Evolutionary conservation across 1,140 invertebrate genomes (phyloP), one percentile per base, ranked within the genome.

Genomic region (Drosophila asahinai): DNA sequence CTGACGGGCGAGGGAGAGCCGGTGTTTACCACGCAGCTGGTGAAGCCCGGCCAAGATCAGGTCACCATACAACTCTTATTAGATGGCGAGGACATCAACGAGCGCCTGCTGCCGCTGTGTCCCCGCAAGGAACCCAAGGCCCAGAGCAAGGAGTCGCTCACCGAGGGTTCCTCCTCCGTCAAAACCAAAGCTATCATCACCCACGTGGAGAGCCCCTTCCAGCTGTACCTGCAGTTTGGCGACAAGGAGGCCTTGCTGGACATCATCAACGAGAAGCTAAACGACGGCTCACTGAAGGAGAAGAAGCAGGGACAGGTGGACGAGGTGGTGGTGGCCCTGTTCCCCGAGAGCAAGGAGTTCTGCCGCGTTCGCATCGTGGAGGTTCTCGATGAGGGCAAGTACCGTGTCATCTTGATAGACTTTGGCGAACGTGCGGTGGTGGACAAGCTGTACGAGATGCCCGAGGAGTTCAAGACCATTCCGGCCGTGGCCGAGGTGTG

Each of bases 331-430:
- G 92, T 83, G 5, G 84, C 77, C 2, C 70, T 83, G 9, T 93
- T 63, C n/a, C 22, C 57, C 3, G 74, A 87, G 3, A 86, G 92
- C 49, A 27, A 54, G 0, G 77, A 87, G 3, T 83, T 87, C 25
- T 92, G 87, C 73, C 72, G 92, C 6, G 79, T 78, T n/a, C 79
- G 73, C 17, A 66, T 93, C 8, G n/a, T 90, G 42, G 83, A 92
- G 40, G 17, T 77, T 8, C n/a, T 91, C 47, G 49, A 58, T 2
- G 19, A 71, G 15, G 59, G 52, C 15, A 48, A 76, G 7, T 93
- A 90, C 43, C 95, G 95, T 90, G 95, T 96, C 0, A 72, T 95
- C 2, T 96, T 96, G 71, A 94, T 96, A 83, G 96, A 97, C 93
- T 97, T 96, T 83, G 96, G 96, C 22, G 96, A 96, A 87, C 94